phyloP scores from a whole-genome alignment of 2,113 vertebrate species.

The Uria aalge region DNA sequence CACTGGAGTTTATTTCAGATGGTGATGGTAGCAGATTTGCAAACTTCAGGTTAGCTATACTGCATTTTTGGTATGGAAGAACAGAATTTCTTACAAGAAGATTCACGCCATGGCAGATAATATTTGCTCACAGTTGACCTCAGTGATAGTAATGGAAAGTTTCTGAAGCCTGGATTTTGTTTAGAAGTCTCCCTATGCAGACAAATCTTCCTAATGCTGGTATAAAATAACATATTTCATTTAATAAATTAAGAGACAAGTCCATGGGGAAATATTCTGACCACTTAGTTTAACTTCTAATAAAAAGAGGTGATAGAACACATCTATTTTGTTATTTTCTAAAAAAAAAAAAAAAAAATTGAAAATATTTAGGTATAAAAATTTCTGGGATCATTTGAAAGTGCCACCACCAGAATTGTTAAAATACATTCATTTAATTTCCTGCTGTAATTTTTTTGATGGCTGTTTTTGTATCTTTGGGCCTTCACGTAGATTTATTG shows the following conservation, averaged over 20 bases:
- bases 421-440: neutral
- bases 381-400: neutral
- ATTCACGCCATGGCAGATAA: neutral
- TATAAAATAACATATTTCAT: neutral
- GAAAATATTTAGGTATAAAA: neutral
- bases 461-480: neutral
- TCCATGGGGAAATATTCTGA: neutral
- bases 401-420: neutral
- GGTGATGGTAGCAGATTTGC: neutral
- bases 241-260: neutral
- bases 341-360: no score
- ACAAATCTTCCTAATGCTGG: neutral
- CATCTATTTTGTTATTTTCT: neutral
- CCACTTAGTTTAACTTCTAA: neutral
- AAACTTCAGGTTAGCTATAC: neutral
- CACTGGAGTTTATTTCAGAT: neutral
- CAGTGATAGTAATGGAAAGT: neutral
- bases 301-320: neutral
- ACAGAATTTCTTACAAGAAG: neutral
- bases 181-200: neutral
- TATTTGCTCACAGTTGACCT: neutral
- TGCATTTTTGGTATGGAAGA: neutral
- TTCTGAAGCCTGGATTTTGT: neutral
- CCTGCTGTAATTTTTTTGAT: neutral
- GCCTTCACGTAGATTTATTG: neutral